Percentiles rank a stretch among this genome's conserved stretches.
Evolutionary conservation across 2,113 vertebrate genomes (phyloP).

Genomic region (Amphiprion ocellaris): DNA sequence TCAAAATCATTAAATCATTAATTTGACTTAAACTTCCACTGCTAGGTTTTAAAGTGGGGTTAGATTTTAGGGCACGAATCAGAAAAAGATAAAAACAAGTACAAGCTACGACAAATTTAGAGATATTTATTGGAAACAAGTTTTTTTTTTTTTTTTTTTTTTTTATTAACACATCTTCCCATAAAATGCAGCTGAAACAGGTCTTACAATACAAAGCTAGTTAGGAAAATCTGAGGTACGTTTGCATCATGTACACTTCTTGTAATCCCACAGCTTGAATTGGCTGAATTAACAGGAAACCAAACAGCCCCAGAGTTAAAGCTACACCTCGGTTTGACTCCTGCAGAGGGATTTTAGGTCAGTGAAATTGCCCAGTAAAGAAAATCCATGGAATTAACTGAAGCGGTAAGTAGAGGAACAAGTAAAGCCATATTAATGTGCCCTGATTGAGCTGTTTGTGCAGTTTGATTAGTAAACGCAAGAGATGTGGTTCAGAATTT

Average conservation of each 20-base stretch:
- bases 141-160: too few relatives aligned
- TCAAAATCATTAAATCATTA: slow-evolving; percentile 2
- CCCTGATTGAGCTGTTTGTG: not conserved
- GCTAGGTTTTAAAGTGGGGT: not conserved
- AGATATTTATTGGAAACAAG: too few relatives aligned
- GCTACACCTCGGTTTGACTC: slow-evolving; percentile 17
- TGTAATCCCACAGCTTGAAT: slow-evolving; percentile 5
- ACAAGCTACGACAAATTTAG: not conserved
- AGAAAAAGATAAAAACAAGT: slow-evolving; percentile 18
- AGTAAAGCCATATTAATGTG: slow-evolving; percentile 27
- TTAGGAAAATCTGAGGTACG: not conserved
- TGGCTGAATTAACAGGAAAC: slow-evolving; percentile 7
- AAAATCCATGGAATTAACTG: slow-evolving; percentile 46
- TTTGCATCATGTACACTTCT: not conserved
- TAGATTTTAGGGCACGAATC: not conserved
- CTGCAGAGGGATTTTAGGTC: slow-evolving; percentile 20
- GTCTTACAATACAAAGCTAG: not conserved
- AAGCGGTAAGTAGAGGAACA: slow-evolving; percentile 6
- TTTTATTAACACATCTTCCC: too few relatives aligned
- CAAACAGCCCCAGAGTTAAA: slow-evolving; percentile 24
- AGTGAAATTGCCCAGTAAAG: not conserved
- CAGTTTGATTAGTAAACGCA: slow-evolving; percentile 1
- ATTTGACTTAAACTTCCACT: not conserved
- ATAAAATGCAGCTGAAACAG: not conserved
- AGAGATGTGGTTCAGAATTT: not conserved